These are phyloP conservation scores for Microcebus lehilahytsara DNA, from an alignment of 2,113 vertebrate genomes.

Conservation along the genomic window DNA sequence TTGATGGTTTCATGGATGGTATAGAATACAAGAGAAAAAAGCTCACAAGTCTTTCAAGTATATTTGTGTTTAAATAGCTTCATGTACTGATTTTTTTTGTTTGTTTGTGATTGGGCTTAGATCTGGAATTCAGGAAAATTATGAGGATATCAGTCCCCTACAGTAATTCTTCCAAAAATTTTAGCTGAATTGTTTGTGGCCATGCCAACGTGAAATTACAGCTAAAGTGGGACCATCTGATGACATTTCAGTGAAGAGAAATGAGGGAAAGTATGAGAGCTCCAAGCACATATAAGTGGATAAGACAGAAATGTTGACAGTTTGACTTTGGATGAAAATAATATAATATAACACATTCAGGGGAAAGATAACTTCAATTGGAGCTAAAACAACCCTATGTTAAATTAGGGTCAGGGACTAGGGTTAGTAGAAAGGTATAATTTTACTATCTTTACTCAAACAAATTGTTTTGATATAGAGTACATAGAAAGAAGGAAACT, in stretches of 20 bases:
- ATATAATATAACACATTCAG: background rate
- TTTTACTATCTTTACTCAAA: constrained; percentile 3
- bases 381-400: background rate
- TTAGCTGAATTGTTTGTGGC: background rate
- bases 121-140: constrained; percentile 1
- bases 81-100: background rate
- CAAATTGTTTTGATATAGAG: background rate
- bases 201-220: background rate
- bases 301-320: background rate
- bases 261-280: background rate
- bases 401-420: background rate
- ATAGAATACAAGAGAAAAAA: background rate
- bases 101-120: background rate
- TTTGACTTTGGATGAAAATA: constrained; percentile 20
- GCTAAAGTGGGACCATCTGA: background rate
- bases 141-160: background rate
- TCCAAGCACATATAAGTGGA: background rate
- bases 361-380: background rate
- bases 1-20: background rate
- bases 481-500: constrained; percentile 12
- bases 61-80: background rate
- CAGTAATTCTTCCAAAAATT: background rate
- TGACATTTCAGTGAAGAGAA: background rate
- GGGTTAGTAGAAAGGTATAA: background rate
- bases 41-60: background rate